phyloP scores from a whole-genome alignment of 2,888 invertebrate species.

The Eristalis intricaria region DNA sequence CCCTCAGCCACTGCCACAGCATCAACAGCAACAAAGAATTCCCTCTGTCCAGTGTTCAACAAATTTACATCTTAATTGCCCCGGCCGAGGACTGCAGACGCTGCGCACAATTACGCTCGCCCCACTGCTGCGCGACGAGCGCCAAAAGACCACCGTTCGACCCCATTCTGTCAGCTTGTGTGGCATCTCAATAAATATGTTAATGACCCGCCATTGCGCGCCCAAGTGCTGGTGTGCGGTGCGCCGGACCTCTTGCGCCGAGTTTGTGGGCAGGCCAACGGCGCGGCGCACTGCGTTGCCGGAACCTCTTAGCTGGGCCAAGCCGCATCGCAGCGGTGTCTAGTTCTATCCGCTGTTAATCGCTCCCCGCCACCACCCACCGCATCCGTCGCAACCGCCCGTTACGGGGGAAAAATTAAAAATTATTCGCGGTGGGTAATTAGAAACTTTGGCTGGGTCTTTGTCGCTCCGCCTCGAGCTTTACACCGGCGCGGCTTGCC shows the following conservation, averaged over 20 bases:
- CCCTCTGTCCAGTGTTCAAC: background rate
- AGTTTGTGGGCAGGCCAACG: background rate
- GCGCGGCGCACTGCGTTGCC: background rate
- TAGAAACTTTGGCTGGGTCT: constrained; percentile 57
- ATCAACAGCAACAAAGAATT: background rate
- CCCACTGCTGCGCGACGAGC: constrained; percentile 51
- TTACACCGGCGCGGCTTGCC: background rate
- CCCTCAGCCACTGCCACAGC: constrained; percentile 15
- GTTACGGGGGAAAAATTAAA: constrained; percentile 49
- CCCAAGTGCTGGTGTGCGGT: background rate
- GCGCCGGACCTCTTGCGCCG: background rate
- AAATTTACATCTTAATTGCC: constrained; percentile 70
- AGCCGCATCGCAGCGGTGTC: constrained; percentile 3
- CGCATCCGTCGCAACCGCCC: background rate
- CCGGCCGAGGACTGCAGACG: constrained; percentile 8
- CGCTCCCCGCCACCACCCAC: constrained; percentile 58
- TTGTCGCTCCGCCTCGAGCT: constrained; percentile 6
- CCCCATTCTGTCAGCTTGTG: constrained; percentile 68
- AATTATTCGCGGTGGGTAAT: constrained; percentile 66
- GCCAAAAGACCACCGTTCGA: constrained; percentile 47
- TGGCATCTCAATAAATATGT: constrained; percentile 71
- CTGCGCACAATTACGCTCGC: constrained; percentile 31
- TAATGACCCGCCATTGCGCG: constrained; percentile 41
- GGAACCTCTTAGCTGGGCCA: constrained; percentile 38
- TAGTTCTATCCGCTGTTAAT: constrained; percentile 35